phyloP scores from a whole-genome alignment of 2,888 invertebrate species.

The Lepas anatifera region DNA sequence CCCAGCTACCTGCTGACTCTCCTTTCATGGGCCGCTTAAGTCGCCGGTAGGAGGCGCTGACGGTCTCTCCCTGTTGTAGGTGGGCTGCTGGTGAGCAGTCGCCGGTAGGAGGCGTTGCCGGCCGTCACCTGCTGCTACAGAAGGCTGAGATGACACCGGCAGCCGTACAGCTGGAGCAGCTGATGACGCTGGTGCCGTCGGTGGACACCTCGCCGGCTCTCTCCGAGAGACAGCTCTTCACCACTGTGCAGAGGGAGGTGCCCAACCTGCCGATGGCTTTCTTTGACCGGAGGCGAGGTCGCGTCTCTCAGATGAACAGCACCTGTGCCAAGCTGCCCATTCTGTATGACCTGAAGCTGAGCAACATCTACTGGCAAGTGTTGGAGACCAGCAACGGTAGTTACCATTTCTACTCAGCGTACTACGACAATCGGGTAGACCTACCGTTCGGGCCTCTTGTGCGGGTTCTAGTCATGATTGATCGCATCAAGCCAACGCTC shows the following conservation, averaged over 20 bases:
- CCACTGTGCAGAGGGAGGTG: constrained; percentile 51
- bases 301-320: constrained; percentile 51
- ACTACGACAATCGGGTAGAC: constrained; percentile 64
- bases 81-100: too few species aligned
- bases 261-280: constrained; percentile 74
- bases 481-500: constrained; percentile 70
- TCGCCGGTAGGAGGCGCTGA: too few species aligned
- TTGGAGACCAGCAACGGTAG: constrained; percentile 69
- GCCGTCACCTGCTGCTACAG: background rate
- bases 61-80: too few species aligned
- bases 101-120: too few species aligned
- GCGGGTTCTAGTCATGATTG: constrained; percentile 75
- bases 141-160: background rate
- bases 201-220: constrained; percentile 46
- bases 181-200: constrained; percentile 43
- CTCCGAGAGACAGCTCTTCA: constrained; percentile 45
- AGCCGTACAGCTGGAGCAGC: constrained; percentile 27
- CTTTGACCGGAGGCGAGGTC: constrained; percentile 71
- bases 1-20: too few species aligned
- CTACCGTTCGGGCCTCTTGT: constrained; percentile 60
- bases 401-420: constrained; percentile 80
- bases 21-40: too few species aligned
- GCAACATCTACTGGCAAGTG: constrained; percentile 88
- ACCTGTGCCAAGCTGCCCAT: constrained; percentile 75
- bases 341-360: constrained; percentile 80